Conservation (phyloP, 2,113 vertebrate genomes). For the Buteo buteo region DNA sequence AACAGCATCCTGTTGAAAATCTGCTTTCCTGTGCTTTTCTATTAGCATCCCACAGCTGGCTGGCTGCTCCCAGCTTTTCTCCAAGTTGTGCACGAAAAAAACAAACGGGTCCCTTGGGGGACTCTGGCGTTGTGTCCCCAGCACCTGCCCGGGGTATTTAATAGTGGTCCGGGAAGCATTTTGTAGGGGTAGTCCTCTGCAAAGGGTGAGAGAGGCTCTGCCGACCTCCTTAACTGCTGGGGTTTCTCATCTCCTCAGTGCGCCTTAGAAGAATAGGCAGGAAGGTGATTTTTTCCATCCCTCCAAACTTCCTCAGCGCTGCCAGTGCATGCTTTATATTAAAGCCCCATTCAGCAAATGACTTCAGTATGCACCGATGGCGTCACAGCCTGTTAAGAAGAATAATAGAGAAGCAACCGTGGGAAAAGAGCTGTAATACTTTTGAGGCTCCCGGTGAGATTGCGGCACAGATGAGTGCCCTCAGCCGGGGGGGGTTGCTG, state of each 20-base stretch:
- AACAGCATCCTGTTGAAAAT: background rate
- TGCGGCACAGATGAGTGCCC: background rate
- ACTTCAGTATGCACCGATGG: background rate
- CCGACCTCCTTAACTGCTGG: background rate
- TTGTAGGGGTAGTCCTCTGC: background rate
- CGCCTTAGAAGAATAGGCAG: background rate
- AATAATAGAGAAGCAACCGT: background rate
- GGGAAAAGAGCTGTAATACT: background rate
- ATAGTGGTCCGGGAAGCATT: background rate
- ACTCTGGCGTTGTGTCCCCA: rapidly evolving
- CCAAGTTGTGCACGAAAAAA: background rate
- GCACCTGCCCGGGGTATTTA: background rate
- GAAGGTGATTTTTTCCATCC: background rate
- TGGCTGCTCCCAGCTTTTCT: background rate
- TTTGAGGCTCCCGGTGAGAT: background rate
- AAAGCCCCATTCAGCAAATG: background rate
- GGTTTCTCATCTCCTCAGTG: background rate
- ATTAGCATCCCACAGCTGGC: background rate
- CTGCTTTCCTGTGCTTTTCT: background rate
- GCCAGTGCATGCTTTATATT: background rate
- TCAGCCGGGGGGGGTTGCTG: background rate
- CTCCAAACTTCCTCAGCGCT: background rate
- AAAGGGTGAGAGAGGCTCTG: background rate
- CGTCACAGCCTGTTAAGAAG: background rate
- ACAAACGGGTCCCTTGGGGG: background rate